phyloP scores from a whole-genome alignment of 2,797 vertebrate genomes.

The Acrossocheilus wenchowensis region DNA sequence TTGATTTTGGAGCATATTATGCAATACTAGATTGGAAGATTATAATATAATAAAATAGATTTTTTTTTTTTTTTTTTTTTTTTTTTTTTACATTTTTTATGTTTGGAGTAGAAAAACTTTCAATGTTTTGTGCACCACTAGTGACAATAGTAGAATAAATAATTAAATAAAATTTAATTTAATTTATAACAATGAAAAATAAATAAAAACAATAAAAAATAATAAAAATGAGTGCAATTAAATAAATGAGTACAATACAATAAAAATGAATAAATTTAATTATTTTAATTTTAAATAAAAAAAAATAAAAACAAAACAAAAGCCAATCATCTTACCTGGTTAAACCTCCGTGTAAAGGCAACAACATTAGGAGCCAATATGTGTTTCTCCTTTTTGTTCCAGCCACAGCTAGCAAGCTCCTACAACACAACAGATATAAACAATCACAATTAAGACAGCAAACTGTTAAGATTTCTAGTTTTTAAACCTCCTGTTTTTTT shows the following conservation, averaged over 20 bases:
- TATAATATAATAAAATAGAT: neutral
- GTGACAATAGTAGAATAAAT: neutral
- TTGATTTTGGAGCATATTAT: neutral
- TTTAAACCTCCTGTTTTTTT: neutral
- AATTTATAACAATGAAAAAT: neutral
- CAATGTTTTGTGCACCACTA: neutral
- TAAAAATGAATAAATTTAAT: neutral
- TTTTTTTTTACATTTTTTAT: no score
- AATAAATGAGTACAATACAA: neutral
- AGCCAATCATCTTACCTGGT: conserved; percentile 82
- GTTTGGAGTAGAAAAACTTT: neutral
- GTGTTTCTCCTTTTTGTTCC: conserved; percentile 95
- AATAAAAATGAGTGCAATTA: neutral
- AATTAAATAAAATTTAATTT: neutral
- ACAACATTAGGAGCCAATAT: conserved; percentile 91
- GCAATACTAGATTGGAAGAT: neutral
- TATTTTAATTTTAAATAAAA: neutral
- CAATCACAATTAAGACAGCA: neutral
- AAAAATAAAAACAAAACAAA: neutral
- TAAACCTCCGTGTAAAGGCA: conserved; percentile 93
- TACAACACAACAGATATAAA: conserved; percentile 67
- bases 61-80: no score
- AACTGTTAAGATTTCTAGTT: neutral
- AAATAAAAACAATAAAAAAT: neutral
- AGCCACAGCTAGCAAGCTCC: conserved; percentile 93